Evolutionary conservation across 2,888 invertebrate species (phyloP).

Genomic region (Euphydryas editha): DNA sequence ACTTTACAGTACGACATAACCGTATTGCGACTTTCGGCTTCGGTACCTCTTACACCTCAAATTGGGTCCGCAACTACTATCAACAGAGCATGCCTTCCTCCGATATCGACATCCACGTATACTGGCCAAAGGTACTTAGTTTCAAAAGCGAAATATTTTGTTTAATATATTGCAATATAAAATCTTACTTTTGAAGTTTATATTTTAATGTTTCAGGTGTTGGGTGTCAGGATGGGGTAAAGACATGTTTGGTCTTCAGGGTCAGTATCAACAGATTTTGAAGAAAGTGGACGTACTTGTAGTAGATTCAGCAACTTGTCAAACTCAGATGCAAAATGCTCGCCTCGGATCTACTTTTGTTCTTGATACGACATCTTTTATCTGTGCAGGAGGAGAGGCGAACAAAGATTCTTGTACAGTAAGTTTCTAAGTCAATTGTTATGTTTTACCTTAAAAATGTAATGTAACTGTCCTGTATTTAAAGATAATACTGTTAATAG

Average conservation of each 20-base stretch:
- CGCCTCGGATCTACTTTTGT: constrained; percentile 85
- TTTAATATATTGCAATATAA: background rate
- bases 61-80: constrained; percentile 81
- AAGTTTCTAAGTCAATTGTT: constrained; percentile 51
- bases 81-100: constrained; percentile 85
- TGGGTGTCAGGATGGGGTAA: constrained; percentile 95
- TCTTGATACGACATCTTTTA: constrained; percentile 86
- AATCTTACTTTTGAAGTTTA: background rate
- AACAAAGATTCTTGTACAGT: constrained; percentile 92
- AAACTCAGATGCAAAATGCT: constrained; percentile 85
- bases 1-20: constrained; percentile 93
- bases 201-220: constrained; percentile 64
- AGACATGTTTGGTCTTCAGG: constrained; percentile 85
- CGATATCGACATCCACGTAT: constrained; percentile 61
- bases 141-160: background rate
- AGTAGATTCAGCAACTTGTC: constrained; percentile 86
- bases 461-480: background rate
- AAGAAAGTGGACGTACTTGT: constrained; percentile 91
- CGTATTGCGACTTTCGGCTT: constrained; percentile 86
- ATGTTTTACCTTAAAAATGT: background rate
- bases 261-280: constrained; percentile 86
- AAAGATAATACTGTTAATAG: background rate
- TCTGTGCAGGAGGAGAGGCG: constrained; percentile 91
- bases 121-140: constrained; percentile 78
- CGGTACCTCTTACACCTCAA: constrained; percentile 78